A percentile compares a stretch with the other conserved stretches of the same genome.
Evolutionary conservation across 2,888 invertebrate genomes (phyloP).

Genomic region (Drosophila borborema): DNA sequence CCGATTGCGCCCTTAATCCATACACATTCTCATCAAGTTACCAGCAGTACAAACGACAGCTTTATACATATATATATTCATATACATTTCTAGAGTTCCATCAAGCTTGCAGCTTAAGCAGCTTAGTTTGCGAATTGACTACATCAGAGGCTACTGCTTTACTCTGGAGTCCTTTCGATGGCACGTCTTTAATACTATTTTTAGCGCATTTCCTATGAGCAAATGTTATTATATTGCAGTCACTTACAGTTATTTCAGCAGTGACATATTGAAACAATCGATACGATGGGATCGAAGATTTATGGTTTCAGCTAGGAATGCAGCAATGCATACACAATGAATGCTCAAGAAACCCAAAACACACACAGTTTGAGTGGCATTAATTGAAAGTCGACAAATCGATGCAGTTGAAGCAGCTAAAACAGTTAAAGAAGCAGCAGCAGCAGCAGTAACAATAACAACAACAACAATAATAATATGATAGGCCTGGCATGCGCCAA

Average conservation of each 20-base stretch:
- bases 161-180: background rate
- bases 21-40: constrained; percentile 16
- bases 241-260: constrained; percentile 22
- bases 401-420: constrained; percentile 26
- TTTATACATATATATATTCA: background rate
- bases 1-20: constrained; percentile 45
- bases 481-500: constrained; percentile 23
- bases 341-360: constrained; percentile 38
- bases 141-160: background rate
- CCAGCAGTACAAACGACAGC: background rate
- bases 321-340: constrained; percentile 67
- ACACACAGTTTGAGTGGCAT: constrained; percentile 69
- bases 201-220: constrained; percentile 10
- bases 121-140: background rate
- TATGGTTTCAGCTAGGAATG: constrained; percentile 60
- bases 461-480: background rate
- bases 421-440: background rate
- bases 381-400: constrained; percentile 72
- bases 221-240: constrained; percentile 6
- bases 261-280: constrained; percentile 47
- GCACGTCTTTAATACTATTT: constrained; percentile 7
- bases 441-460: background rate
- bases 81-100: background rate
- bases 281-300: constrained; percentile 67
- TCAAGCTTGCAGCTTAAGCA: constrained; percentile 7